phyloP scores from a whole-genome alignment of 2,888 invertebrate genomes.

The Parnassius mnemosyne region DNA sequence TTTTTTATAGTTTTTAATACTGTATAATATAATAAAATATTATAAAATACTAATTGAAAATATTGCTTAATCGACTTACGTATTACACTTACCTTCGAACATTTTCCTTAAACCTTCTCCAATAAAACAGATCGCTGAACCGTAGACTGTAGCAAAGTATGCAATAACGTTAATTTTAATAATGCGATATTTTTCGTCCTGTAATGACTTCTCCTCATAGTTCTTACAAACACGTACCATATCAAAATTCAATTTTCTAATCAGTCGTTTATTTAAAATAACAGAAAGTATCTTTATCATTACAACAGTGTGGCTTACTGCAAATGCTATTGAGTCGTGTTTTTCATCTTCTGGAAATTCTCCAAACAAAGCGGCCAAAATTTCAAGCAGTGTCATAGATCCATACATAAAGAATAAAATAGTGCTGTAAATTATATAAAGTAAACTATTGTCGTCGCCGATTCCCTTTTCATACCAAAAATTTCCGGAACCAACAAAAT shows the following conservation, averaged over 20 bases:
- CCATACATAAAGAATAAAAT: slow-evolving; percentile 50
- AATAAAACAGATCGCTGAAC: slow-evolving; percentile 50
- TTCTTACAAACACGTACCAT: slow-evolving; percentile 54
- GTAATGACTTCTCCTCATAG: slow-evolving; percentile 50
- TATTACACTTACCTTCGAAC: slow-evolving; percentile 42
- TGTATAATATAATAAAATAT: no score
- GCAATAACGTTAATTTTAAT: slow-evolving; percentile 60
- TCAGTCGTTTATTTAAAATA: slow-evolving; percentile 47
- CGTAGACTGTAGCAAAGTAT: slow-evolving; percentile 53
- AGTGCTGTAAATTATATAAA: slow-evolving; percentile 47
- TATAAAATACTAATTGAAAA: neutral
- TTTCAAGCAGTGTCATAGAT: slow-evolving; percentile 62
- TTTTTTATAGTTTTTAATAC: no score
- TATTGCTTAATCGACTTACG: neutral
- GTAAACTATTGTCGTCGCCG: slow-evolving; percentile 49
- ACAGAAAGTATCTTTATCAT: slow-evolving; percentile 61
- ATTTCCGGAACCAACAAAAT: slow-evolving; percentile 59
- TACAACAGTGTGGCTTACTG: slow-evolving; percentile 64
- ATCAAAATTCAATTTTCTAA: slow-evolving; percentile 52
- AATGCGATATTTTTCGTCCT: slow-evolving; percentile 53
- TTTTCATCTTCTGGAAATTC: slow-evolving; percentile 64
- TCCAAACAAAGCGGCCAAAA: slow-evolving; percentile 56
- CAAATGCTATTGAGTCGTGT: slow-evolving; percentile 61
- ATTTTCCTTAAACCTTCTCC: slow-evolving; percentile 63
- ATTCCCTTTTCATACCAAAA: slow-evolving; percentile 62